Base-by-base conservation (phyloP, 1,140 invertebrate species). In the Scaptomyza montana region DNA sequence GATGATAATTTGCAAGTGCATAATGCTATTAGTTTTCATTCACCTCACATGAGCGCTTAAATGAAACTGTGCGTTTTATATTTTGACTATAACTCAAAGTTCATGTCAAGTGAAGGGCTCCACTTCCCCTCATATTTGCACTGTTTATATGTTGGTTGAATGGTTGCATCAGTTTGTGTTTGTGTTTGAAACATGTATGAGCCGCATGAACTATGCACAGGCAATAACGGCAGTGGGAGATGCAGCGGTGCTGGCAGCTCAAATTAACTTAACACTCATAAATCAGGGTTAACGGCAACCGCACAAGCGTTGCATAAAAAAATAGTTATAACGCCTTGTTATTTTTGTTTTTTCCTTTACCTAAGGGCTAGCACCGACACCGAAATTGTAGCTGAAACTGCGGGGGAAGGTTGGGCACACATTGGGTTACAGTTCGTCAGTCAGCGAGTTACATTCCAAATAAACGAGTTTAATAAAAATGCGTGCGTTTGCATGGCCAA, bases 201-300 rank as follows among this genome's bases (percentile, higher is more conserved):
- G 62, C 59, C 65, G 51, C 71, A 78, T 36, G 74, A 54, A 46
- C 41, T 46, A 70, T 57, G 55, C 60, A 63, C 49, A 53, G 55
- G 28, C 41, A 50, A 33, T 39, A 59, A 53, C 41, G 57, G 69
- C 30, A 66, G 64, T 61, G 53, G 61, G 53, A 33, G 67, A 50
- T 56, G 65, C 21, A 12, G 33, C 13, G 45, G 21, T 45, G 59
- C 59, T 78, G 78, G 67, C 78, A 81, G 78, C 65, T 53, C 78
- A 86, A 86, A 86, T 86, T 86, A 86, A 86, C 82, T 86, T 87
- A 86, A 86, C 82, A 87, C 82, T 78, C 82, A 86, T 86, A 86
- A 86, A 86, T 86, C 82, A 89, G 78, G 75, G 82, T 86, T 86
- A 86, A 89, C 82, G 72, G 82, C 79, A 62, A 89, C 82, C 82